These are phyloP conservation scores for Bellardia pandia DNA, from an alignment of 2,888 invertebrate species.

Conservation along the genomic window DNA sequence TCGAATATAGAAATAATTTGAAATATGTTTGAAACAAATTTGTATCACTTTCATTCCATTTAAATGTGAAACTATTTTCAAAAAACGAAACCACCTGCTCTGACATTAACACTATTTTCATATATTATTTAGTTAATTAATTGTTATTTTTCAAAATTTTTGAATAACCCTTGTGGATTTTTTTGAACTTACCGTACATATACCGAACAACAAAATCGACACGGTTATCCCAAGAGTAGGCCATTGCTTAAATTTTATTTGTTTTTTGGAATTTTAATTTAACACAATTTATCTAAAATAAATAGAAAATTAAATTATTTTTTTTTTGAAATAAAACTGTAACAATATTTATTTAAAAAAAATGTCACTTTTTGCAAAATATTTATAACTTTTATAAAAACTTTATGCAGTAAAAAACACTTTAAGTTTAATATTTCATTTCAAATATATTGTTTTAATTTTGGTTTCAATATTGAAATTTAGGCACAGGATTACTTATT, in stretches of 20 bases:
- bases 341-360: neutral
- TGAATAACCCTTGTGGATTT: neutral
- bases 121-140: no score
- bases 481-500: conserved; percentile 45
- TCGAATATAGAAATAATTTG: no score
- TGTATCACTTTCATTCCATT: no score
- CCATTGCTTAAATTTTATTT: conserved; percentile 85
- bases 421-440: conserved; percentile 43
- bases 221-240: conserved; percentile 93
- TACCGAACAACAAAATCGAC: conserved; percentile 92
- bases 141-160: neutral
- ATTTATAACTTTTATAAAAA: neutral
- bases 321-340: conserved; percentile 20
- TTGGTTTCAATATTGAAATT: neutral
- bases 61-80: no score
- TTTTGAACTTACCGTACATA: conserved; percentile 88
- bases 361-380: neutral
- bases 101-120: no score
- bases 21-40: no score
- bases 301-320: conserved; percentile 51
- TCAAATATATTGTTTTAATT: conserved; percentile 21
- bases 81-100: no score
- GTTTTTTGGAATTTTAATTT: conserved; percentile 69
- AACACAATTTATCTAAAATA: conserved; percentile 76
- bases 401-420: conserved; percentile 3